Evolutionary conservation across 2,888 invertebrate species (phyloP).

Genomic region (Tetragonisca angustula): DNA sequence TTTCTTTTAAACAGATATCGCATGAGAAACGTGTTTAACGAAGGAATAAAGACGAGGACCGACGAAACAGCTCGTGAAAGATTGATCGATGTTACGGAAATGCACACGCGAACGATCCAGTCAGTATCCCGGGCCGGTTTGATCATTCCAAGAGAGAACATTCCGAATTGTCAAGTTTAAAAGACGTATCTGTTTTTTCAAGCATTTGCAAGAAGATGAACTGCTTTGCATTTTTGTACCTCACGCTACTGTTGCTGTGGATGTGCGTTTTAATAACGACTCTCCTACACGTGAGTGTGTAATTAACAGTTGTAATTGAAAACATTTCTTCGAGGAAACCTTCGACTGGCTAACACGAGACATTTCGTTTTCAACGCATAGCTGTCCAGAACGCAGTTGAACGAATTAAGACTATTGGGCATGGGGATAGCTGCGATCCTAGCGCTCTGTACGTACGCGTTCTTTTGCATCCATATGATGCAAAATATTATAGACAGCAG

Average conservation of each 20-base stretch:
- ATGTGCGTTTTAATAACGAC: conserved; percentile 24
- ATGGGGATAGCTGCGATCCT: accelerated
- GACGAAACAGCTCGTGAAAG: neutral
- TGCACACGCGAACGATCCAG: conserved; percentile 33
- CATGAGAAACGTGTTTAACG: neutral
- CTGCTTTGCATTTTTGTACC: conserved; percentile 23
- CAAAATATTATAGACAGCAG: conserved; percentile 40
- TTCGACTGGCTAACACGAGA: neutral
- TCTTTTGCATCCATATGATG: conserved; percentile 26
- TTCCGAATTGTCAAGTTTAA: too few species aligned
- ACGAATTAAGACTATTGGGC: neutral
- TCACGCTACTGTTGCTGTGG: conserved; percentile 7
- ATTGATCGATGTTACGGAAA: conserved; percentile 15
- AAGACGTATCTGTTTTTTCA: neutral
- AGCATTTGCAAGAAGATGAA: neutral
- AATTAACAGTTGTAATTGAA: too few species aligned
- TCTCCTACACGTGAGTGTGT: conserved; percentile 40
- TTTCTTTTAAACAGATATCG: conserved; percentile 25
- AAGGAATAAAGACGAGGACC: neutral
- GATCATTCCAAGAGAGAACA: too few species aligned
- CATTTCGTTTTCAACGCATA: neutral
- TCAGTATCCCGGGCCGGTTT: conserved; percentile 16
- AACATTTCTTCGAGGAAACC: neutral
- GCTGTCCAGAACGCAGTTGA: neutral
- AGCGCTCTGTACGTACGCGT: neutral